Percentiles rank a stretch among this genome's conserved stretches.
phyloP scores from a whole-genome alignment of 2,113 vertebrate genomes.

The Columba janthina region DNA sequence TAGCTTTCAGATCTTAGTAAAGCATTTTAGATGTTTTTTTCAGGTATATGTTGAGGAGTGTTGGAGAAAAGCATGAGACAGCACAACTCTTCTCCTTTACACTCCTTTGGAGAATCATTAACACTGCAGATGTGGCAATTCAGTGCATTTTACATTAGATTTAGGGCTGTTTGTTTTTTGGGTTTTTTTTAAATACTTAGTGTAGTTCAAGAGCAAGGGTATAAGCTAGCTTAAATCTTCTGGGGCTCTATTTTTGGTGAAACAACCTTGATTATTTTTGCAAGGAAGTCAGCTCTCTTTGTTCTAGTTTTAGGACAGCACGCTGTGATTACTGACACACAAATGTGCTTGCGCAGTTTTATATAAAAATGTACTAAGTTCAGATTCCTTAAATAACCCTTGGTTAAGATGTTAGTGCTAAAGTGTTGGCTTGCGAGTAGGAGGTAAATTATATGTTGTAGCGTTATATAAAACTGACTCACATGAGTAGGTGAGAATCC shows the following conservation, averaged over 20 bases:
- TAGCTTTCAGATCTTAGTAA: not conserved
- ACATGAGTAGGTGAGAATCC: conserved; percentile 79
- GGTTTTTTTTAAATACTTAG: not conserved
- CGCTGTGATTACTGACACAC: conserved; percentile 73
- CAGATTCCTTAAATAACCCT: conserved; percentile 76
- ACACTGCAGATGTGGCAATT: not conserved
- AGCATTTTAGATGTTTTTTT: not conserved
- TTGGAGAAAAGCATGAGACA: not conserved
- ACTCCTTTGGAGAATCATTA: not conserved
- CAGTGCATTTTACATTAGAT: not conserved
- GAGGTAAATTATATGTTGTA: conserved; percentile 79
- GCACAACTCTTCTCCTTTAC: not conserved
- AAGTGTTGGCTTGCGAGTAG: conserved; percentile 79
- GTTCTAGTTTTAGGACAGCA: conserved; percentile 27
- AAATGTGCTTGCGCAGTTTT: conserved; percentile 73
- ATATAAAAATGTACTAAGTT: conserved; percentile 71
- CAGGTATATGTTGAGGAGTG: not conserved
- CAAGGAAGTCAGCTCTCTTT: conserved; percentile 14
- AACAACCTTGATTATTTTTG: conserved; percentile 37
- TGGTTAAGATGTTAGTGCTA: conserved; percentile 71
- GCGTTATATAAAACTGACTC: conserved; percentile 83
- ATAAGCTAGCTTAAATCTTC: not conserved
- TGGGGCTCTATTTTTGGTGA: conserved; percentile 23
- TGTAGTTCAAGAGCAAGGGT: not conserved
- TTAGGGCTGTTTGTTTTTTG: not conserved